Conservation (phyloP, 2,888 invertebrate species). For the Agriopis aurantiaria region DNA sequence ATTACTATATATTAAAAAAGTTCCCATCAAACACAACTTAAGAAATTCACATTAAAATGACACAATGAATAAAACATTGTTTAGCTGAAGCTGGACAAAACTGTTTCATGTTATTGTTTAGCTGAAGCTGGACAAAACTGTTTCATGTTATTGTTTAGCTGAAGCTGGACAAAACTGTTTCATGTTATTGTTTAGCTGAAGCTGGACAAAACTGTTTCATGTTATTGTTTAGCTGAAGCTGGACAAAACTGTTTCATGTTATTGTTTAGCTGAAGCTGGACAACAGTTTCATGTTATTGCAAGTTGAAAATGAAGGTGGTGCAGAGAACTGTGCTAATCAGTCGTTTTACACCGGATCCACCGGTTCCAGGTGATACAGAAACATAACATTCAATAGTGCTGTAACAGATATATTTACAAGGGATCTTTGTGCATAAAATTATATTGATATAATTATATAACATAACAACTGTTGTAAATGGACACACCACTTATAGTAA, state of each 20-base stretch:
- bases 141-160: too few relatives aligned
- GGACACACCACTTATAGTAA: constrained; percentile 36
- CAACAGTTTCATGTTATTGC: background rate
- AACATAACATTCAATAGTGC: background rate
- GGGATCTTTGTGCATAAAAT: constrained; percentile 47
- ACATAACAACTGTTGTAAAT: constrained; percentile 41
- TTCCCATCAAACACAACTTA: constrained; percentile 44
- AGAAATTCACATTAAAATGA: constrained; percentile 30
- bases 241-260: too few relatives aligned
- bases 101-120: too few relatives aligned
- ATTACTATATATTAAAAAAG: constrained; percentile 48
- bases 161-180: too few relatives aligned
- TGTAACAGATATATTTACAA: background rate
- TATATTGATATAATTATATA: constrained; percentile 28
- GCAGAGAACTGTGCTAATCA: constrained; percentile 23
- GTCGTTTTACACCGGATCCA: constrained; percentile 29
- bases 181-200: background rate
- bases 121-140: too few relatives aligned
- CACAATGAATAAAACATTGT: constrained; percentile 7
- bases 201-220: too few relatives aligned
- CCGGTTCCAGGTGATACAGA: background rate
- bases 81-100: constrained; percentile 1
- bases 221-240: constrained; percentile 4
- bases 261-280: constrained; percentile 4
- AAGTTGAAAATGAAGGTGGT: background rate